These are phyloP conservation scores for Telenomus remus DNA, from an alignment of 1,140 invertebrate species.

Conservation along the genomic window DNA sequence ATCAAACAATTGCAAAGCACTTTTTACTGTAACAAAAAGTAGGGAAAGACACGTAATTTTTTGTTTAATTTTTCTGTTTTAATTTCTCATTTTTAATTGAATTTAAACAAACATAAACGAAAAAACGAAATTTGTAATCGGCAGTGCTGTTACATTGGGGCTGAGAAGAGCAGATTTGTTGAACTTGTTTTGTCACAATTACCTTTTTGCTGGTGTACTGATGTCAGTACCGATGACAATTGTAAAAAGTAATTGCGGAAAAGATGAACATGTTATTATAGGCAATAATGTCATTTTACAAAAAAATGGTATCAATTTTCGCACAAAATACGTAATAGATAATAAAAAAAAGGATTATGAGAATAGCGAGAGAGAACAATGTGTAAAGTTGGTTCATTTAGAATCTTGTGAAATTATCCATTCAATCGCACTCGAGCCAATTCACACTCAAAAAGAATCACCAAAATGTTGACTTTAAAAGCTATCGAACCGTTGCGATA, in stretches of 20 bases:
- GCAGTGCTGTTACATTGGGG: constrained; percentile 60
- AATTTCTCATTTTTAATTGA: too few species aligned
- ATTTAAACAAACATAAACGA: too few species aligned
- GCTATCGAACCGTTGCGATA: neutral
- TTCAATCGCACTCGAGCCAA: neutral
- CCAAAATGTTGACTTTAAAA: neutral
- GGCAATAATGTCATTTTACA: too few species aligned
- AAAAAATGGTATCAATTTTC: too few species aligned
- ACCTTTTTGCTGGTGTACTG: constrained; percentile 70
- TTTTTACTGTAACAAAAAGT: too few species aligned
- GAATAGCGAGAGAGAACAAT: neutral
- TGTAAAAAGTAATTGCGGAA: constrained; percentile 63
- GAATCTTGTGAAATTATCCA: neutral
- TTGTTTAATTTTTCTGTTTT: neutral
- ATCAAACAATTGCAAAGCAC: too few species aligned
- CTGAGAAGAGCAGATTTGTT: constrained; percentile 56
- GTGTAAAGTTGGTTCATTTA: neutral
- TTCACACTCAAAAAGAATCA: constrained; percentile 1
- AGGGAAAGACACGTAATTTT: neutral
- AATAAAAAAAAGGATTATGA: too few species aligned
- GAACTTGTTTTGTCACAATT: constrained; percentile 61
- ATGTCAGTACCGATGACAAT: constrained; percentile 64
- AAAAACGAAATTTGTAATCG: constrained; percentile 13
- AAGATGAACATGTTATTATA: constrained; percentile 60
- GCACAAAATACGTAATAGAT: too few species aligned